phyloP scores from a whole-genome alignment of 2,888 invertebrate genomes.

The Epistrophe eligans region DNA sequence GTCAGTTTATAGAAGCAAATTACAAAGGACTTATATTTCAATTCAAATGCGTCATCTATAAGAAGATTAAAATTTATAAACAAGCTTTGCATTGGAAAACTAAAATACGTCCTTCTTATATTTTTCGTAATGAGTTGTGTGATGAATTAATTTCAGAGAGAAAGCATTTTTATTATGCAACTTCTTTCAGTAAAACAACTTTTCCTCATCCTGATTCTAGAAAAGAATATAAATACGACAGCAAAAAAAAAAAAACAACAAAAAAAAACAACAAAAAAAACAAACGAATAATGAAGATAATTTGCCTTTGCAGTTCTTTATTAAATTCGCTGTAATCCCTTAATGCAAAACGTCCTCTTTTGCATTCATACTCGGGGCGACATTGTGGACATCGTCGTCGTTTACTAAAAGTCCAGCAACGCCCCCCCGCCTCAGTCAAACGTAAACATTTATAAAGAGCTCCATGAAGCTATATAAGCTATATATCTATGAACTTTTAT shows the following conservation, averaged over 20 bases:
- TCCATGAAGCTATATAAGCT: slow-evolving; percentile 15
- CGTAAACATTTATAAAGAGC: slow-evolving; percentile 30
- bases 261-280: slow-evolving; percentile 32
- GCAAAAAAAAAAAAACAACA: slow-evolving; percentile 28
- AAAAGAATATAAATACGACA: slow-evolving; percentile 3
- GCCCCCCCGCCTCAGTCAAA: neutral
- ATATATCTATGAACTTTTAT: slow-evolving; percentile 24
- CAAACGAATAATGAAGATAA: slow-evolving; percentile 60
- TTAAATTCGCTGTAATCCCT: slow-evolving; percentile 64
- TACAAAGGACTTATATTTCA: neutral
- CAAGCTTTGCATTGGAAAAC: neutral
- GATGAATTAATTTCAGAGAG: slow-evolving; percentile 67
- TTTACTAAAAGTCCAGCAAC: slow-evolving; percentile 31
- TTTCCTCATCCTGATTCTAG: neutral
- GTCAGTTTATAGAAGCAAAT: neutral
- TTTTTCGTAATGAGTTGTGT: slow-evolving; percentile 13
- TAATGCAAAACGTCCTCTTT: slow-evolving; percentile 60
- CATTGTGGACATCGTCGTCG: slow-evolving; percentile 52
- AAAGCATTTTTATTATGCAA: slow-evolving; percentile 53
- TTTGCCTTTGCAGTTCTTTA: slow-evolving; percentile 63
- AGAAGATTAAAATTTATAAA: slow-evolving; percentile 5
- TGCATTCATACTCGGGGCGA: slow-evolving; percentile 30
- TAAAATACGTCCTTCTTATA: neutral
- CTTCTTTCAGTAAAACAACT: neutral
- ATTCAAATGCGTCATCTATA: neutral